Evolutionary conservation across 2,797 vertebrate species (phyloP).

Genomic region (Hypotaenidia philippensis): DNA sequence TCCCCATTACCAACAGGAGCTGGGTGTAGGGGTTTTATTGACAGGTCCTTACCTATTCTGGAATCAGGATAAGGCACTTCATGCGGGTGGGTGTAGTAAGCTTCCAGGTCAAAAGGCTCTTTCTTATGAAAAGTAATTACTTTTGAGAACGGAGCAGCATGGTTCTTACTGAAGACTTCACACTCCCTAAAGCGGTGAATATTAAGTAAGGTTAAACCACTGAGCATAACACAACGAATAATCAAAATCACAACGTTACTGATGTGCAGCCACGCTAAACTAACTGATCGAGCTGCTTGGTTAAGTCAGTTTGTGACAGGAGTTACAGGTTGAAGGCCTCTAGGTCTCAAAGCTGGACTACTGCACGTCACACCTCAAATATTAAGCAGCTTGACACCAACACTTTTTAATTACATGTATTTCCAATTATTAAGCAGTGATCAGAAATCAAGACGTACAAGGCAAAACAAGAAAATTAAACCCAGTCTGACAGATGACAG

Average conservation of each 20-base stretch:
- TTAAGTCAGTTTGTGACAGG: not conserved
- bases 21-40: not conserved
- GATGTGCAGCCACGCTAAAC: not conserved
- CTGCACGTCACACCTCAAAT: not conserved
- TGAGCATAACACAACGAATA: not conserved
- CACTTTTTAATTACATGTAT: not conserved
- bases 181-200: conserved; percentile 77
- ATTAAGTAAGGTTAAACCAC: not conserved
- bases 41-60: conserved; percentile 81
- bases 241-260: not conserved
- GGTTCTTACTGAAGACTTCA: conserved; percentile 85
- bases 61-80: conserved; percentile 85
- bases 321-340: not conserved
- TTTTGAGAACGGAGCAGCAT: conserved; percentile 85
- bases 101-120: conserved; percentile 85
- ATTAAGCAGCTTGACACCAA: not conserved
- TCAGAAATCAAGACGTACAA: not conserved
- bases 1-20: not conserved
- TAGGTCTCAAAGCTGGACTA: not conserved
- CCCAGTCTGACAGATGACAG: fast-evolving
- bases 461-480: not conserved
- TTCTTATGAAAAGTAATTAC: conserved; percentile 87
- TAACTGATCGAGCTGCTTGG: no score
- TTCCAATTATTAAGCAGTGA: not conserved
- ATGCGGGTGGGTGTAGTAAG: conserved; percentile 81